Base-by-base conservation (phyloP, 2,113 vertebrate genomes). In the Heloderma charlesbogerti region DNA sequence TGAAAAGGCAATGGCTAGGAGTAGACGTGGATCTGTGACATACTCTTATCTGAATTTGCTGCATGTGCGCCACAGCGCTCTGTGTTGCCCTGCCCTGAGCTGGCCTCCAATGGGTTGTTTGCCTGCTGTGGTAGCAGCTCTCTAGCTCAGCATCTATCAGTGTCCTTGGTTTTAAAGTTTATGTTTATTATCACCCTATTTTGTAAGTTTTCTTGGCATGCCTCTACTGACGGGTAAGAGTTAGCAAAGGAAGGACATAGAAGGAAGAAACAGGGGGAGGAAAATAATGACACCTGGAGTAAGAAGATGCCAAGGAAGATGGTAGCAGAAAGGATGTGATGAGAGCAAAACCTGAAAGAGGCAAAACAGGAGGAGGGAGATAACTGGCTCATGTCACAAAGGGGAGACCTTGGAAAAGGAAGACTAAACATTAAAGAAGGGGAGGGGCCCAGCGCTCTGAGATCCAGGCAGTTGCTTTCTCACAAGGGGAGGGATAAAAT, bases 381-480 rank as follows among this genome's bases (percentile, higher is more conserved):
- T 78, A 69, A 69, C 15, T 31, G 13, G 43, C 74, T 69, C 63
- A 54, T 71, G 34, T 48, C 75, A 43, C 25, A n/a, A 85, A 85
- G 43, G 8, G n/a, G 60, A 86, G 43, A 90, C 60, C 83, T 86
- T 79, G 83, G 63, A 45, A 67, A 69, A 27, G 8, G 60, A 0
- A 89, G 86, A 90, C 45, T 79, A 60, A 95, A 91, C 81, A 84
- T 79, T 80, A 40, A 84, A 45, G 75, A 79, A 77, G 80, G 75
- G 1, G 74, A 93, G 77, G 40, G 87, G 88, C 92, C 45, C 90
- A 83, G 86, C 37, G n/a, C 27, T 27, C 37, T 48, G 57, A 80
- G 87, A 93, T 92, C 69, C 84, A 92, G 87, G 71, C 54, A 90
- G 88, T 81, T 80, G 83, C 87, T 85, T 89, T 91, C 77, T 91